phyloP scores from a whole-genome alignment of 2,797 vertebrate genomes.

The Mareca strepera region DNA sequence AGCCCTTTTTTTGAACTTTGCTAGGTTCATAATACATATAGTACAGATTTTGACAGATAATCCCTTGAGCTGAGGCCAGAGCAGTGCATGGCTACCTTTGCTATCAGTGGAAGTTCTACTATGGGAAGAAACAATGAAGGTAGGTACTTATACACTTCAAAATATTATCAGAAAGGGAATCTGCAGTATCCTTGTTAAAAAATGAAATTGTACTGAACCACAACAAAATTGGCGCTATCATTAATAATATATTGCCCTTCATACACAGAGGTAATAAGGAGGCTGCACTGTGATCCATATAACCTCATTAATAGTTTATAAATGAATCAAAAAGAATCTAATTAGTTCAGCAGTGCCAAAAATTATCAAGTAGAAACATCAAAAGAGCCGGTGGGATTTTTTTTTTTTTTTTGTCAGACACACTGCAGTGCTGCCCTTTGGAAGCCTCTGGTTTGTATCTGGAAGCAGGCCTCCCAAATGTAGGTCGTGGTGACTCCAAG shows the following conservation, averaged over 20 bases:
- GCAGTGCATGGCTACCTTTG: not conserved
- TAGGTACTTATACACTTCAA: not conserved
- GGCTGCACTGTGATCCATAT: not conserved
- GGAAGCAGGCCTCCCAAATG: not conserved
- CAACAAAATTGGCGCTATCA: not conserved
- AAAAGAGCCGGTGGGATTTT: constrained; percentile 2
- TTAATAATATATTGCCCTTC: constrained; percentile 34
- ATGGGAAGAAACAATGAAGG: not conserved
- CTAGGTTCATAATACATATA: not conserved
- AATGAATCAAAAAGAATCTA: constrained; percentile 46
- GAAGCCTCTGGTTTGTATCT: not conserved
- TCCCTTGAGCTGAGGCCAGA: not conserved
- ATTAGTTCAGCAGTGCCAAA: constrained; percentile 35
- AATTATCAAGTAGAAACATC: constrained; percentile 42
- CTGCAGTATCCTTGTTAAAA: not conserved
- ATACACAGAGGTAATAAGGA: constrained; percentile 10
- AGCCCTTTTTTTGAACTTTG: not conserved
- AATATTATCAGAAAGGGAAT: not conserved
- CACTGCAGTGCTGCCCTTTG: not conserved
- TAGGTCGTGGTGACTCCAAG: not conserved
- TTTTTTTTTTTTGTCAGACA: not conserved
- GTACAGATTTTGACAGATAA: not conserved
- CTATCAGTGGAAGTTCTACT: not conserved
- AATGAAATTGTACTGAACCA: not conserved
- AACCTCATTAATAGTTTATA: not conserved